A percentile compares a stretch with the other conserved stretches of the same genome.
Evolutionary conservation across 2,797 vertebrate species (phyloP).

Genomic region (Hippopotamyrus pictus): DNA sequence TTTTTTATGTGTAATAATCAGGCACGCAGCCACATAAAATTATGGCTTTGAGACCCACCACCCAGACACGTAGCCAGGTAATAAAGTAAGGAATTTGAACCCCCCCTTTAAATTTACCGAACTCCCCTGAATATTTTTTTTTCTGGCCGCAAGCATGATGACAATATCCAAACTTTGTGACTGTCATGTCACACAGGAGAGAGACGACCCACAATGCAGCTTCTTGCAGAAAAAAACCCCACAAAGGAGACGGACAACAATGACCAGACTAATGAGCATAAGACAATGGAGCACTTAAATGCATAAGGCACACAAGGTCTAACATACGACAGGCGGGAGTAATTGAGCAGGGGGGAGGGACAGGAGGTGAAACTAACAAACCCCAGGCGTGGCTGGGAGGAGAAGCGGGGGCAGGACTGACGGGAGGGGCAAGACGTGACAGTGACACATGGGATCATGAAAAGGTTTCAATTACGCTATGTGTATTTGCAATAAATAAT

Average conservation of each 20-base stretch:
- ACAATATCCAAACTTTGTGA: not conserved
- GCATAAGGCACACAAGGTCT: not conserved
- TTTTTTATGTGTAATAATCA: not conserved
- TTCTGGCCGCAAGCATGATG: not conserved
- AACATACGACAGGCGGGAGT: not conserved
- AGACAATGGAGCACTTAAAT: not conserved
- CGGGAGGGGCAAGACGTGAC: not conserved
- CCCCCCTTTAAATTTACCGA: not conserved
- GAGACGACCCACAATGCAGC: not conserved
- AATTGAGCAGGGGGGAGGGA: not conserved
- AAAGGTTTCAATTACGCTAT: not conserved
- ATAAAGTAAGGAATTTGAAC: not conserved
- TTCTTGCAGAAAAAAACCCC: not conserved
- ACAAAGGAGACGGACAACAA: not conserved
- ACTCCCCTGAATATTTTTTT: not conserved
- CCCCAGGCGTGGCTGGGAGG: not conserved
- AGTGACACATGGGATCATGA: not conserved
- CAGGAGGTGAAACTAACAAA: not conserved
- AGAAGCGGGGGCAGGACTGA: not conserved
- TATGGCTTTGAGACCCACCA: not conserved
- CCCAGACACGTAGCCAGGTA: not conserved
- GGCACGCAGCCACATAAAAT: not conserved
- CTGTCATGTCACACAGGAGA: not conserved
- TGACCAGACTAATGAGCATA: not conserved
- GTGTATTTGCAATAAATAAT: not conserved